A percentile compares a stretch with the other conserved stretches of the same genome.
These are phyloP conservation scores for Pipra filicauda DNA, from an alignment of 2,113 vertebrate species.

Conservation along the genomic window DNA sequence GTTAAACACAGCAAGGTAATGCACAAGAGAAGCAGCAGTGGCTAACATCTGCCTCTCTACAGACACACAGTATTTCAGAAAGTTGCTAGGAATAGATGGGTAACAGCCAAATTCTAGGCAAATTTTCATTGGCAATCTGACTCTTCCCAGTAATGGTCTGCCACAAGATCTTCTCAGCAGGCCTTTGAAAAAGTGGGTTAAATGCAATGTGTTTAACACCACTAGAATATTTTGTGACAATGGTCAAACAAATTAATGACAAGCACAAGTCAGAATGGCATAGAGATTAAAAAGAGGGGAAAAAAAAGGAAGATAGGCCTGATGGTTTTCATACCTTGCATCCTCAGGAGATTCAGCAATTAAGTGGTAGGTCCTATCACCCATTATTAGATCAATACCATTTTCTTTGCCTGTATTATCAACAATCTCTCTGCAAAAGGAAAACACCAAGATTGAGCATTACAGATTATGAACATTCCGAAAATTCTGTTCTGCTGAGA, in stretches of 20 bases:
- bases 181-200: background rate
- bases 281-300: background rate
- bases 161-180: background rate
- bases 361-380: conserved; percentile 90
- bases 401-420: conserved; percentile 95
- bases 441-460: background rate
- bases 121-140: background rate
- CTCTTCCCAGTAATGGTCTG: background rate
- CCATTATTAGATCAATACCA: conserved; percentile 90
- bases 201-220: background rate
- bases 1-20: background rate
- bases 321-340: conserved; percentile 80
- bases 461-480: background rate
- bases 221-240: background rate
- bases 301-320: fast-evolving
- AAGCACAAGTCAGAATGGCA: background rate
- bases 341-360: conserved; percentile 96
- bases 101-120: background rate
- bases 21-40: background rate
- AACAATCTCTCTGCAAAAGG: conserved; percentile 84
- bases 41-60: background rate
- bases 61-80: background rate
- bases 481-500: background rate
- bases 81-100: background rate
- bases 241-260: background rate